Conservation (phyloP, 2,888 invertebrate species). For the Linnaemya vulpina region DNA sequence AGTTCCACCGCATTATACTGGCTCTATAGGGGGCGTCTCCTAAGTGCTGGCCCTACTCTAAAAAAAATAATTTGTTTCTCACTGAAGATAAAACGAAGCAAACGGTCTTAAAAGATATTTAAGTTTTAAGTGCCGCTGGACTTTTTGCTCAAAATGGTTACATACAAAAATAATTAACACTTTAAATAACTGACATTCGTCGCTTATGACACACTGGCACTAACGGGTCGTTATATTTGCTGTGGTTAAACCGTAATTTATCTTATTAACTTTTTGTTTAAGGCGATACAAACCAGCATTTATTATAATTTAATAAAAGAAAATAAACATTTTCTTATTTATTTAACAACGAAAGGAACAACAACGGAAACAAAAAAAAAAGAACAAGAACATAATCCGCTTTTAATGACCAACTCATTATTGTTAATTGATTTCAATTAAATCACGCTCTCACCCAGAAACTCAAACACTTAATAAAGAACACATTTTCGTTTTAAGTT, state of each 20-base stretch:
- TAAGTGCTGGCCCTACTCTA: no score
- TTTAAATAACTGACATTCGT: no score
- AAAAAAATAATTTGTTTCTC: no score
- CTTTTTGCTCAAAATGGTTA: no score
- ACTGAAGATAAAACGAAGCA: no score
- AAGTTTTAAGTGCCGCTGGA: no score
- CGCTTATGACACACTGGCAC: no score
- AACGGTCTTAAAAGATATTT: no score
- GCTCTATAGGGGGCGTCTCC: no score
- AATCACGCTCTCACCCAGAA: constrained; percentile 77
- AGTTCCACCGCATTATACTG: no score
- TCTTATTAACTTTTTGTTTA: constrained; percentile 23
- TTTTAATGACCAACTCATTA: constrained; percentile 82
- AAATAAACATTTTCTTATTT: constrained; percentile 8
- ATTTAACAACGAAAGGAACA: background rate
- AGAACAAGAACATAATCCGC: constrained; percentile 75
- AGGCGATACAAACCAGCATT: background rate
- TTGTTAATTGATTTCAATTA: constrained; percentile 83
- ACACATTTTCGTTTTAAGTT: constrained; percentile 51
- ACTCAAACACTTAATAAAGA: constrained; percentile 66
- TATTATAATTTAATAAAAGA: background rate
- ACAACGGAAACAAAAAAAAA: constrained; percentile 6
- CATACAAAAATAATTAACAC: no score
- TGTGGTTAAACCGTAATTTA: constrained; percentile 22
- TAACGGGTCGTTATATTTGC: background rate